These are phyloP conservation scores for Nerophis lumbriciformis DNA, from an alignment of 2,113 vertebrate species.

Conservation along the genomic window DNA sequence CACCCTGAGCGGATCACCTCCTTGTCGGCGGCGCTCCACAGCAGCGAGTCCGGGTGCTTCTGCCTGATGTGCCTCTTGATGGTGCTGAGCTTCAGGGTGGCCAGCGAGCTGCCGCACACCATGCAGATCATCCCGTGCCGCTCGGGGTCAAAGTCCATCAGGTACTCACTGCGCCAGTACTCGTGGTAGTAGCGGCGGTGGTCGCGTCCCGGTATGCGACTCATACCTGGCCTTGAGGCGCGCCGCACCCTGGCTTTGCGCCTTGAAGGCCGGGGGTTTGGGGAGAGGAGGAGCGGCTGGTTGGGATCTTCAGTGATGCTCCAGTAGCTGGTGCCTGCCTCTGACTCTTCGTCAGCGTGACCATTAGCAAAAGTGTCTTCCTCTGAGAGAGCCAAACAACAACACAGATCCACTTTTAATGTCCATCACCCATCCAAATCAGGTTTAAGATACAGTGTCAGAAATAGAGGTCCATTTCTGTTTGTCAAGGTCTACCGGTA, in stretches of 20 bases:
- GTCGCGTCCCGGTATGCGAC: slow-evolving; percentile 83
- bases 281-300: slow-evolving; percentile 67
- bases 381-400: slow-evolving; percentile 12
- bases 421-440: background rate
- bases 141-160: slow-evolving; percentile 89
- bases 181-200: slow-evolving; percentile 93
- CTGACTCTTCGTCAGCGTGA: slow-evolving; percentile 42
- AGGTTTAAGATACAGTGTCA: too few species aligned
- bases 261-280: slow-evolving; percentile 57
- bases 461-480: too few species aligned
- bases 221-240: slow-evolving; percentile 79
- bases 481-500: too few species aligned
- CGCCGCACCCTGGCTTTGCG: slow-evolving; percentile 73
- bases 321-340: slow-evolving; percentile 72
- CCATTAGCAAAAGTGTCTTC: slow-evolving; percentile 62
- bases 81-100: slow-evolving; percentile 89
- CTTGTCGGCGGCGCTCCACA: slow-evolving; percentile 84
- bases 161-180: slow-evolving; percentile 88
- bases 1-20: slow-evolving; percentile 87
- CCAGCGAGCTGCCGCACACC: slow-evolving; percentile 89
- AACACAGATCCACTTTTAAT: background rate
- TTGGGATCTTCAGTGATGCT: slow-evolving; percentile 65
- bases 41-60: slow-evolving; percentile 86
- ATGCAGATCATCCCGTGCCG: slow-evolving; percentile 90
- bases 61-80: slow-evolving; percentile 92